Evolutionary conservation across 2,113 vertebrate species (phyloP).

Genomic region (Bujurquina vittata): DNA sequence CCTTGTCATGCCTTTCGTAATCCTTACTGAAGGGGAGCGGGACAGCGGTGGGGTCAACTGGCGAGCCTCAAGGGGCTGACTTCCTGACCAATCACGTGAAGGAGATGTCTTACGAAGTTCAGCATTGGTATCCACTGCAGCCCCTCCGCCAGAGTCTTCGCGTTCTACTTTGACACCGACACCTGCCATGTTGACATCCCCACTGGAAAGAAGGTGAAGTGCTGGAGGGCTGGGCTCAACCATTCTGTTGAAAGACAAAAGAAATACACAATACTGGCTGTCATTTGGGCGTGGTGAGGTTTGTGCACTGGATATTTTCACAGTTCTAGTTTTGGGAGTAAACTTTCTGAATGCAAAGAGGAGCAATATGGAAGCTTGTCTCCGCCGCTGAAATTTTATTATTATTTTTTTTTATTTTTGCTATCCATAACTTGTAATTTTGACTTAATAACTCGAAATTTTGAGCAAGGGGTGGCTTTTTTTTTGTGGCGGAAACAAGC

Average conservation of each 20-base stretch:
- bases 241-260: slow-evolving; percentile 83
- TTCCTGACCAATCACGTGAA: slow-evolving; percentile 64
- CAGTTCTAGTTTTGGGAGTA: not conserved
- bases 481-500: too few relatives aligned
- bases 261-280: not conserved
- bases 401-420: too few relatives aligned
- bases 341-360: not conserved
- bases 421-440: too few relatives aligned
- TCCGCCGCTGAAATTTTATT: too few relatives aligned
- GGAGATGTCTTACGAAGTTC: slow-evolving; percentile 68
- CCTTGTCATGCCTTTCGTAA: not conserved
- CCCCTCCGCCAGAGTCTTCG: slow-evolving; percentile 70
- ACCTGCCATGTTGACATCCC: slow-evolving; percentile 88
- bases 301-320: not conserved
- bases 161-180: slow-evolving; percentile 87
- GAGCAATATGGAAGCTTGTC: not conserved
- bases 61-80: slow-evolving; percentile 59
- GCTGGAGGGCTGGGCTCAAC: slow-evolving; percentile 89
- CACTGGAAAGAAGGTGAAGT: slow-evolving; percentile 81
- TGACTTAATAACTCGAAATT: too few relatives aligned
- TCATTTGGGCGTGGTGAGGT: slow-evolving; percentile 7
- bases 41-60: slow-evolving; percentile 72
- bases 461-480: too few relatives aligned
- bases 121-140: slow-evolving; percentile 4
- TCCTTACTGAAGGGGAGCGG: slow-evolving; percentile 74